Conservation (phyloP, 1,140 invertebrate genomes). For the Tenebrio molitor region DNA sequence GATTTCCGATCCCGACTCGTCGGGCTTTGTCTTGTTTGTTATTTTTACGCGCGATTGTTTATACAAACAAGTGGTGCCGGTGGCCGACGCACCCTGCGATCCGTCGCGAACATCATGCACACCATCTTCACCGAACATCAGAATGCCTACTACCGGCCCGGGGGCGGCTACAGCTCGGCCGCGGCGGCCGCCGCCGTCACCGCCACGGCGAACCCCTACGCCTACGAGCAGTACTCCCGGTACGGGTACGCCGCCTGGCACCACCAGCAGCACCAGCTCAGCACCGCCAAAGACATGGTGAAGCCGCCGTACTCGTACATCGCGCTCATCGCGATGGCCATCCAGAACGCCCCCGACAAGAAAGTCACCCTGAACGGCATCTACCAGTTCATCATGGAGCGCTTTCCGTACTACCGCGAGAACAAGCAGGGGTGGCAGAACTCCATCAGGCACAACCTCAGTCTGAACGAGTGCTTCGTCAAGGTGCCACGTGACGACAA, state of each 20-base stretch:
- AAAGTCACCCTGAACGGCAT: constrained; percentile 98
- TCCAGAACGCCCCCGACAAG: constrained; percentile 92
- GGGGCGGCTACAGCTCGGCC: constrained; percentile 60
- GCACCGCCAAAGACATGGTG: constrained; percentile 85
- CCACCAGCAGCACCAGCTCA: constrained; percentile 79
- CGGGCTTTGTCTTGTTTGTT: constrained; percentile 55
- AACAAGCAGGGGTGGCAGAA: constrained; percentile 98
- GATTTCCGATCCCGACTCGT: constrained; percentile 46
- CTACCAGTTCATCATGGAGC: constrained; percentile 98
- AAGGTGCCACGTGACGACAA: constrained; percentile 94
- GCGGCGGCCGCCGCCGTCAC: constrained; percentile 67
- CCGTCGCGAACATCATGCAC: constrained; percentile 76
- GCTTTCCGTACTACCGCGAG: constrained; percentile 98
- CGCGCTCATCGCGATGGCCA: constrained; percentile 98
- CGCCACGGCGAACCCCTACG: constrained; percentile 68
- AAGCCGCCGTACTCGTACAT: constrained; percentile 99
- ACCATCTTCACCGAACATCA: constrained; percentile 88
- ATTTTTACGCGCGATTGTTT: constrained; percentile 55
- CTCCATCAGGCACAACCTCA: constrained; percentile 96
- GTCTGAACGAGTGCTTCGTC: constrained; percentile 98
- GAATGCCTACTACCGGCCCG: constrained; percentile 76
- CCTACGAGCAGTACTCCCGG: constrained; percentile 81
- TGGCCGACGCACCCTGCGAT: constrained; percentile 21
- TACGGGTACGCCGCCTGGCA: constrained; percentile 78
- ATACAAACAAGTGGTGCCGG: constrained; percentile 47